Evolutionary conservation across 2,888 invertebrate genomes (phyloP), one percentile per base, ranked within the genome.

Genomic region (Sesia apiformis): DNA sequence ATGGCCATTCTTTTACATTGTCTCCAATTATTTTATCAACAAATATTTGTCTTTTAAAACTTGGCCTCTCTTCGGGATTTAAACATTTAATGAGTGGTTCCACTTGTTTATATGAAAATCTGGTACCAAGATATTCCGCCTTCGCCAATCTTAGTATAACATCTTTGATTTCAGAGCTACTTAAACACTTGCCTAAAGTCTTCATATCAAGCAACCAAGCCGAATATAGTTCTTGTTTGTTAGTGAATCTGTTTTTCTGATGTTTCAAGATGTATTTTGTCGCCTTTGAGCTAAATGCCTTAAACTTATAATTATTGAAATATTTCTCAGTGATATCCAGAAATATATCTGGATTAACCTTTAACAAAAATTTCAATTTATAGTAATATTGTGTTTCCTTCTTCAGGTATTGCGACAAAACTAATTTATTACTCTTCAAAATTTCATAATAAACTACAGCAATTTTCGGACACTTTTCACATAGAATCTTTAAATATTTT

Each of bases 31-130:
- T 56, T 56, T 78, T 80, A 2, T 73, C 67, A n/a, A 76, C 69
- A 53, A 81, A 81, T 38, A 81, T 58, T 53, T 58, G 60, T 59
- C 78, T 78, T 53, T 75, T 78, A 38, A 81, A 70, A 0, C 58
- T 55, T 0, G 63, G 55, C 59, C 76, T 66, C 38, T 74, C 73
- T 3, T 70, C 58, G 0, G 56, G 56, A 3, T 57, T 63, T 3
- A 81, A 43, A n/a, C 71, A 64, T 58, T 76, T 79, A 8, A 81
- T 59, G 1, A 81, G 60, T 3, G 76, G 75, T 57, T 82, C 80
- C 0, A 78, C 72, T 5, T 57, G 62, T 60, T 75, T 69, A 53
- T 78, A 82, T 2, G 67, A 55, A 55, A 83, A 78, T 67, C 70
- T 72, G 40, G 55, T 8, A 4, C 55, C 41, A 5, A 83, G 58